These are phyloP conservation scores for Pogoniulus pusillus DNA, from an alignment of 2,797 vertebrate species.

Conservation along the genomic window DNA sequence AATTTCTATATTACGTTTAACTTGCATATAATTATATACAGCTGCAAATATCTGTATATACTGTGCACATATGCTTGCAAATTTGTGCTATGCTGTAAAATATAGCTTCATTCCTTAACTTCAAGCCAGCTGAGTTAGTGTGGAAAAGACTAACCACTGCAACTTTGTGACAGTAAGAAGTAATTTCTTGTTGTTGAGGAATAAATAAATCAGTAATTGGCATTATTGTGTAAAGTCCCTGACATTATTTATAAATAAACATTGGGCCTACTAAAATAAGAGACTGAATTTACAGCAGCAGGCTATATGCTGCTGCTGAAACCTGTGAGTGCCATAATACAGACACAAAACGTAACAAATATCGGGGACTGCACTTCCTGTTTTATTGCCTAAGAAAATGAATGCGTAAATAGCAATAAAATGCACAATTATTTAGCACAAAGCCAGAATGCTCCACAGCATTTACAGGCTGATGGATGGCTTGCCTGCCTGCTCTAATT, in stretches of 20 bases:
- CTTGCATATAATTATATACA: too few species aligned
- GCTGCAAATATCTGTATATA: too few species aligned
- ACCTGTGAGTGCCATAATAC: neutral
- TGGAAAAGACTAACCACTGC: neutral
- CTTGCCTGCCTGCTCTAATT: constrained; percentile 51
- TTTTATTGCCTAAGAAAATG: constrained; percentile 55
- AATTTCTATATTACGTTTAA: too few species aligned
- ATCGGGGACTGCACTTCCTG: constrained; percentile 10
- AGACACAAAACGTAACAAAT: constrained; percentile 18
- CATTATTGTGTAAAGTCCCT: constrained; percentile 20
- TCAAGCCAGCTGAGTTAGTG: too few species aligned
- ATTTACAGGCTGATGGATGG: constrained; percentile 44
- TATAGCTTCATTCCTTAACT: too few species aligned
- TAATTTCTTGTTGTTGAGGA: constrained; percentile 2
- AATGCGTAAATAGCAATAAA: constrained; percentile 65
- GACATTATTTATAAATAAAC: constrained; percentile 66
- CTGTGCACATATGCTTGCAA: too few species aligned
- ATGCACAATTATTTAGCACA: constrained; percentile 62
- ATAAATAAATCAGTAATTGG: constrained; percentile 21
- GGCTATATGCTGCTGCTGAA: neutral
- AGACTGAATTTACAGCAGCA: constrained; percentile 18
- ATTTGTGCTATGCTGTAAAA: too few species aligned
- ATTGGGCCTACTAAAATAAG: constrained; percentile 41
- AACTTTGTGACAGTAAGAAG: constrained; percentile 15
- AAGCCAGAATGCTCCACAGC: constrained; percentile 7